phyloP scores from a whole-genome alignment of 2,888 invertebrate genomes.

The Cataglyphis albicans region DNA sequence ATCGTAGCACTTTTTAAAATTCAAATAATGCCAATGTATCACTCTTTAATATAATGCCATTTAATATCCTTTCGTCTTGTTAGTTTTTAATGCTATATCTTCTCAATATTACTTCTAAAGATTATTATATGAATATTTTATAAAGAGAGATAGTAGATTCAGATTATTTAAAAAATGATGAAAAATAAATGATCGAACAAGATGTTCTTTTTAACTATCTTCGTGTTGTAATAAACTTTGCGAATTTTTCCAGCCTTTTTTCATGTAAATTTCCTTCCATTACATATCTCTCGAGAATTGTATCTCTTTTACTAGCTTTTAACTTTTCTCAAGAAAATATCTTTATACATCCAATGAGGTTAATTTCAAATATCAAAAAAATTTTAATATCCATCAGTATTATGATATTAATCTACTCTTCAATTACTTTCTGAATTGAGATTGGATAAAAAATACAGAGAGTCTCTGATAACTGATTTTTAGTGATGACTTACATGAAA shows the following conservation, averaged over 20 bases:
- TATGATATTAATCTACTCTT: background rate
- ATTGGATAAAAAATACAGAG: conserved; percentile 15
- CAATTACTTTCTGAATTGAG: background rate
- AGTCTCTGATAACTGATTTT: conserved; percentile 27
- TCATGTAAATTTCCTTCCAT: conserved; percentile 21
- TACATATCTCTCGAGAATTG: conserved; percentile 20
- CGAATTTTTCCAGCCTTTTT: background rate
- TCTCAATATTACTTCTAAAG: background rate
- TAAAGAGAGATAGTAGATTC: background rate
- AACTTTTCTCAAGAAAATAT: conserved; percentile 12
- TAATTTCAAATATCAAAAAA: conserved; percentile 43
- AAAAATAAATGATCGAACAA: conserved; percentile 11
- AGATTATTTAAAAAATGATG: background rate
- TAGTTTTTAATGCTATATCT: background rate
- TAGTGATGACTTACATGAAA: background rate
- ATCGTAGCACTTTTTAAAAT: conserved; percentile 16
- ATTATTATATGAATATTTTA: conserved; percentile 4
- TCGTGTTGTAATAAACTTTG: conserved; percentile 26
- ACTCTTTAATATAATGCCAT: background rate
- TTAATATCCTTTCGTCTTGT: background rate
- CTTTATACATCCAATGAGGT: conserved; percentile 12
- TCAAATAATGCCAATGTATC: background rate
- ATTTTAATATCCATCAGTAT: conserved; percentile 28
- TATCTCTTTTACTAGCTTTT: conserved; percentile 4
- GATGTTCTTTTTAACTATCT: conserved; percentile 15